Conservation (phyloP, 2,797 vertebrate species). For the Gymnocypris eckloni region DNA sequence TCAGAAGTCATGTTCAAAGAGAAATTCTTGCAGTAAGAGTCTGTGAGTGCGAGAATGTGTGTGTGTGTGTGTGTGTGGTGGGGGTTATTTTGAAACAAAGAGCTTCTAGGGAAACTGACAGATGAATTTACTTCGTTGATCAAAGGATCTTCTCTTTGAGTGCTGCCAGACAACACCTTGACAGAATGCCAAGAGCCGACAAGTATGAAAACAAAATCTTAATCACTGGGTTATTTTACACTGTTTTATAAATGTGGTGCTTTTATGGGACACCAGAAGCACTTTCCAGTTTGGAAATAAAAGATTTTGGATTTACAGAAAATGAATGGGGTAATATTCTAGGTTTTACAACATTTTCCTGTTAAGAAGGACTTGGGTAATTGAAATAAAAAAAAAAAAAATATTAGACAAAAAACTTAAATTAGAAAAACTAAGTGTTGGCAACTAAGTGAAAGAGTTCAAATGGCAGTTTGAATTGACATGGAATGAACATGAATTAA, state of each 20-base stretch:
- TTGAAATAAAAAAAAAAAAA: neutral
- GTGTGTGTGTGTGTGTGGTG: neutral
- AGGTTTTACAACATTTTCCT: neutral
- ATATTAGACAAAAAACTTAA: neutral
- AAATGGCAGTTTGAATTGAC: neutral
- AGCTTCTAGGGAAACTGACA: neutral
- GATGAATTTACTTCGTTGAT: constrained; percentile 21
- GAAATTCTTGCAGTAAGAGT: constrained; percentile 6
- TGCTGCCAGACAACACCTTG: constrained; percentile 22
- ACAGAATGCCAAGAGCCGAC: neutral
- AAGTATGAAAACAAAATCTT: constrained; percentile 21
- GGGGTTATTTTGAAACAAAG: constrained; percentile 15
- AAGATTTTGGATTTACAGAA: neutral
- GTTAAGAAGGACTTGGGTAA: neutral
- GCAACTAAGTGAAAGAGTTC: too few species aligned
- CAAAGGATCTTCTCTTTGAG: constrained; percentile 22
- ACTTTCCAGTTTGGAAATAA: neutral
- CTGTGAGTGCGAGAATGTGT: neutral
- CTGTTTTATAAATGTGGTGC: too few species aligned
- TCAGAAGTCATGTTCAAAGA: constrained; percentile 29
- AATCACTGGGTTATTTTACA: neutral
- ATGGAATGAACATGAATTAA: neutral
- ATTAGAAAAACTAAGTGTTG: too few species aligned
- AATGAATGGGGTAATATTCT: neutral
- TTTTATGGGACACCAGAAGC: neutral